Evolutionary conservation across 2,113 vertebrate genomes (phyloP).

Genomic region (Aythya baeri): DNA sequence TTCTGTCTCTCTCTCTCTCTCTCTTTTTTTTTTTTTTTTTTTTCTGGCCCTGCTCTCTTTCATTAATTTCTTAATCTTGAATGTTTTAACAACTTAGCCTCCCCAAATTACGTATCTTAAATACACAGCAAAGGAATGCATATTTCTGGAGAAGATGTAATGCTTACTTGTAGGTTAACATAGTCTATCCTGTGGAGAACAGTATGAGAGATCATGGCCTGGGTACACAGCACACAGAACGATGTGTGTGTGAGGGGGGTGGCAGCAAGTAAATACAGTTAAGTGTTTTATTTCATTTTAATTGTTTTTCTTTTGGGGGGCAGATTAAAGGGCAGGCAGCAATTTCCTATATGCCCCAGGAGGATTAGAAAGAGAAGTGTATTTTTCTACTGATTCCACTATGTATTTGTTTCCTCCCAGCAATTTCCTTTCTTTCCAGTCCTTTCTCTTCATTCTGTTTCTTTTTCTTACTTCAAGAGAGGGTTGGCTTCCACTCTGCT

Average conservation of each 20-base stretch:
- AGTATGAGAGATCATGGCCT: not conserved
- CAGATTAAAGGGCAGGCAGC: constrained; percentile 58
- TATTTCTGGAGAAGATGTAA: not conserved
- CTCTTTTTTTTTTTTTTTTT: not conserved
- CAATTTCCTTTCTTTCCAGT: constrained; percentile 52
- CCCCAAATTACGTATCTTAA: rapidly evolving
- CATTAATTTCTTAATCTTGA: not conserved
- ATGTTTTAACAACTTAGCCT: not conserved
- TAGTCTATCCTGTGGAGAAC: not conserved
- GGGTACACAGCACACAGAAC: not conserved
- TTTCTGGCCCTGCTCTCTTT: not conserved
- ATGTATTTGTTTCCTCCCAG: not conserved
- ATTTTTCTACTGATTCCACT: constrained; percentile 10
- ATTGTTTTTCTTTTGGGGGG: constrained; percentile 48
- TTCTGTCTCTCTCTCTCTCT: not conserved
- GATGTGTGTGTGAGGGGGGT: not conserved
- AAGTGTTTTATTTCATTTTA: constrained; percentile 65
- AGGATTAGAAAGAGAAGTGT: constrained; percentile 17
- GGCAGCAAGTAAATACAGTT: not conserved
- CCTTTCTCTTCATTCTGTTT: not conserved
- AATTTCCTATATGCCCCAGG: constrained; percentile 58
- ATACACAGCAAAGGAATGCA: not conserved
- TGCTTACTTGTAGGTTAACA: not conserved
- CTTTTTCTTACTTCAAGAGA: not conserved
- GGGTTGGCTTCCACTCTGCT: not conserved